These are phyloP conservation scores for Psittacula echo DNA, from an alignment of 2,797 vertebrate genomes.

Conservation along the genomic window DNA sequence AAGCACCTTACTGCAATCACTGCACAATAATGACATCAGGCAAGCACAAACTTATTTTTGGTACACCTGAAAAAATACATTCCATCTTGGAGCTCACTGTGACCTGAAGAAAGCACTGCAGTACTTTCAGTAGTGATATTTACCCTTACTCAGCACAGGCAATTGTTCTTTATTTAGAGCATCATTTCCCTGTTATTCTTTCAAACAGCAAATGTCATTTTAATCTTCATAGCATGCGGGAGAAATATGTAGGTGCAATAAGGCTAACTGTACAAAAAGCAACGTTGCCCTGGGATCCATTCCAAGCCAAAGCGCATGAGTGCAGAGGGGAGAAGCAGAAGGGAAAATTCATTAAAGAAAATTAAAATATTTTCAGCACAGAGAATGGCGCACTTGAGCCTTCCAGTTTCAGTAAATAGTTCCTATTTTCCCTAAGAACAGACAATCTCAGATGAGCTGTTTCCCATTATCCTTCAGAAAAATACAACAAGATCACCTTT, in stretches of 20 bases:
- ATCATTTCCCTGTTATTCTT: background rate
- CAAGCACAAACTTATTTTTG: background rate
- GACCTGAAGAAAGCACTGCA: background rate
- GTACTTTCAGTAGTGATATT: background rate
- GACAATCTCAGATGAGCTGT: conserved; percentile 8
- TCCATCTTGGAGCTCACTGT: background rate
- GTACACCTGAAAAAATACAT: background rate
- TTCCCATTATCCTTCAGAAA: conserved; percentile 34
- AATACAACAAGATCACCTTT: conserved; percentile 36
- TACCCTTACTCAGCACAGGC: background rate
- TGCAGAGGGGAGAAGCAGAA: background rate
- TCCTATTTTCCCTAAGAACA: background rate
- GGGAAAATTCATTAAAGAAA: background rate
- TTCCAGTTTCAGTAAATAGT: background rate
- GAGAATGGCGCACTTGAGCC: background rate
- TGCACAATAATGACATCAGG: background rate
- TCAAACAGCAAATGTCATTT: background rate
- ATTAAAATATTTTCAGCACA: background rate
- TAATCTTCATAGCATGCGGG: background rate
- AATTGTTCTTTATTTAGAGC: background rate
- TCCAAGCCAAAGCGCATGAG: background rate
- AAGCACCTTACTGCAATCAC: background rate
- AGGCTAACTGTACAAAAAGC: background rate
- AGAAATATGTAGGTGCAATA: background rate
- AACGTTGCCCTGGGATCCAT: background rate